Base-by-base conservation (phyloP, 2,888 invertebrate species). In the Buathra laborator region DNA sequence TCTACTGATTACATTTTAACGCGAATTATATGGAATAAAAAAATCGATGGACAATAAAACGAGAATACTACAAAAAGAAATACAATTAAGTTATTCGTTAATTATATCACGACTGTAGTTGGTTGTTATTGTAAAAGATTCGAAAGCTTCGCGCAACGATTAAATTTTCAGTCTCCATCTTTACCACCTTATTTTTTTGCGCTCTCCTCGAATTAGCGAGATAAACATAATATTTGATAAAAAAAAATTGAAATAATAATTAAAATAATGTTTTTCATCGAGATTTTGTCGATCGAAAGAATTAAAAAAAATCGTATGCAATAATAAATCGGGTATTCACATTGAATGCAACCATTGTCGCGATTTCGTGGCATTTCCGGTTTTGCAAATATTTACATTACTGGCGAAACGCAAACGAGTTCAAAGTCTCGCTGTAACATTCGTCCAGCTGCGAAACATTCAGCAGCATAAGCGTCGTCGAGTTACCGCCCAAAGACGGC, bases 381-480 rank as follows among this genome's bases (percentile, higher is more conserved):
- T 96, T 94, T 97, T 96, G 90, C 98, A 98, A 84, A 96, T 96
- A 92, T 98, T 98, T 0, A 98, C 98, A 93, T 97, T 97, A 10
- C 97, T 96, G 32, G 98, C 98, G 94, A 99, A 99, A 80, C 98
- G 95, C 83, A 99, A 99, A 94, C 0, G 98, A 98, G 94, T 97
- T 98, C 5, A 98, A 94, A n/a, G 97, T 97, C 94, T 99, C 99
- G 87, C 95, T 95, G 90, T 96, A 97, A 92, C 97, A 97, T 89
- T 98, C 97, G 91, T 97, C 97, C 88, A 97, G 96, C 62, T 98
- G 98, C 14, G 98, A 96, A 88, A 98, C 96, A 94, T 98, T 98
- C 51, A 98, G 97, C 93, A 99, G 97, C 98, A 99, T 98, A 51
- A 99, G 95, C 0, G 98, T 98, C 94, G 99, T 99, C 0, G 98